Base-by-base conservation (phyloP, 2,888 invertebrate species). In the Xanthia icteritia region DNA sequence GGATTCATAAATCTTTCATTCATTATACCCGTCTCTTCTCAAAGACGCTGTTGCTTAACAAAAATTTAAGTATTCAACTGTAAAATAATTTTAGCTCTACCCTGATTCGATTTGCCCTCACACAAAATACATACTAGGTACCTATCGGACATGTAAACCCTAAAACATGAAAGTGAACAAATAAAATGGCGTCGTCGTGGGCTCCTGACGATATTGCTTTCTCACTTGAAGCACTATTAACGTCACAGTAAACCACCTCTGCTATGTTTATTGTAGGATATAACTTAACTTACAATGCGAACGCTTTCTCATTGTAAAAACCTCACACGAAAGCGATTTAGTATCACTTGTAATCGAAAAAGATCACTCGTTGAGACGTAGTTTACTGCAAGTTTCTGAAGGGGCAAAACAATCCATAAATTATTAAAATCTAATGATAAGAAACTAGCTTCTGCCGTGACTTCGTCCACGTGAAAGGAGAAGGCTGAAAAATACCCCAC, bases 161-260 rank as follows among this genome's bases (percentile, higher is more conserved):
- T 77, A 54, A 20, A 77, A 68, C 66, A 42, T 64, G 83, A 84
- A 79, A 83, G 74, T 51, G 45, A 69, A 72, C 86, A 83, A 83
- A 84, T 86, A 73, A 69, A 79, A 77, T 79, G 71, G 84, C 80
- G 72, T 58, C 63, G 31, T 82, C 66, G 69, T 85, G 77, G 51
- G 69, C 84, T 86, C 65, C 84, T 74, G 85, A 84, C 87, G 60
- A 77, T 84, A 86, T 84, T 84, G 84, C 85, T 73, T 84, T 79
- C 85, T 42, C 85, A 84, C 72, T 80, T 86, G 76, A 71, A 86
- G 74, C 69, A 74, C 85, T 86, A 86, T 86, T 85, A 86, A 86
- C 76, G 84, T 85, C 84, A 77, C 56, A 81, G 85, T 75, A 86
- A 86, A 84, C 84, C 74, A 76, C 81, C 81, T 73, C 66, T 56